Evolutionary conservation across 1,140 invertebrate species (phyloP), one percentile per base, ranked within the genome.

Genomic region (Heliconius nattereri): DNA sequence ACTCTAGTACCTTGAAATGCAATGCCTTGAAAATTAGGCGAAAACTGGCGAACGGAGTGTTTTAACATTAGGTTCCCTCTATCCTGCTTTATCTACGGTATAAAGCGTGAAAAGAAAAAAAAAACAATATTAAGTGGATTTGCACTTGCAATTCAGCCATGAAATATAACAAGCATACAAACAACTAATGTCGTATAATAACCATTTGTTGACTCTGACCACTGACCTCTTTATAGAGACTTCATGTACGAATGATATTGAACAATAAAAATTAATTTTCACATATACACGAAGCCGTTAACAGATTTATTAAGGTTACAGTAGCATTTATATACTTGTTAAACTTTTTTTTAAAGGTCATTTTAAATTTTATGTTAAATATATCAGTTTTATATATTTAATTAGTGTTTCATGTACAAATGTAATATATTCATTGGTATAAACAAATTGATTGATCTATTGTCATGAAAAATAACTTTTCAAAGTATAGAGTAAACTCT

Each of bases 151-250:
- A 20, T n/a, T 54, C 1, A n/a, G 52, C 52, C 54, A 60, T 60
- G 54, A 60, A 60, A 23, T 7, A 23, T 60, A 23, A 60, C n/a
- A n/a, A 26, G 7, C 54, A 23, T 60, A 11, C 54, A 60, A 23
- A 60, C n/a, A 26, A 11, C 23, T 66, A 66, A 66, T 66, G 57
- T 66, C 57, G 2, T 23, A 66, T 66, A 26, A 66, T 66, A 60
- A 66, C n/a, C 26, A 26, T 66, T 66, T 26, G 11, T 9, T n/a
- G n/a, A n/a, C 16, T 29, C 57, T 71, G n/a, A n/a, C n/a, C n/a
- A 81, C 57, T 80, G 83, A 83, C 83, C 83, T 83, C 79, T 78
- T 74, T 49, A 60, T 76, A 80, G 26, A 54, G 70, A 73, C 78
- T 79, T 79, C 45, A 66, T 52, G 57, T 70, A 29, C n/a, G 23